These are phyloP conservation scores for Pseudococcus viburni DNA, from an alignment of 2,888 invertebrate genomes.

Conservation along the genomic window DNA sequence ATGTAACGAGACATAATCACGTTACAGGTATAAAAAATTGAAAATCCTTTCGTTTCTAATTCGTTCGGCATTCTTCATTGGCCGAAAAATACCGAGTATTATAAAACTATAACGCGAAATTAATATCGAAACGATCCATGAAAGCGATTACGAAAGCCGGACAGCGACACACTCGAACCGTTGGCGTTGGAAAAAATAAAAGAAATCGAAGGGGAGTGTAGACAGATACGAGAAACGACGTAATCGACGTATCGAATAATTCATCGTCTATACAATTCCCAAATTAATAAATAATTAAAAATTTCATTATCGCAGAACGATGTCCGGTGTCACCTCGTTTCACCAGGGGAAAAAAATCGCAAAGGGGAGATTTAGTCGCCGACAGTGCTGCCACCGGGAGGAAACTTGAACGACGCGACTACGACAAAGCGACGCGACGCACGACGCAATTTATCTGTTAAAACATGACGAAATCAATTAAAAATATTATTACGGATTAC, in stretches of 20 bases:
- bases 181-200: neutral
- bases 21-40: neutral
- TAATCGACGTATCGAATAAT: neutral
- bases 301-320: neutral
- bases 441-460: neutral
- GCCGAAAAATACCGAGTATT: neutral
- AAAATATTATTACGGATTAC: too few species aligned
- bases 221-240: neutral
- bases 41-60: neutral
- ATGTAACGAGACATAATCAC: neutral
- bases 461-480: too few species aligned
- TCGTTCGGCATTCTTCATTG: constrained; percentile 10
- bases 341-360: neutral
- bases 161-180: neutral
- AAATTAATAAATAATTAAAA: neutral
- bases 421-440: neutral
- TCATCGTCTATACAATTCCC: neutral
- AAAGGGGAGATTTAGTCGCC: neutral
- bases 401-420: neutral
- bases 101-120: constrained; percentile 8
- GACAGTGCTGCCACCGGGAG: neutral
- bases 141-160: neutral
- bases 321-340: neutral
- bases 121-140: neutral
- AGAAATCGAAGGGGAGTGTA: neutral